Base-by-base conservation (phyloP, 1,140 invertebrate species). In the Pemphigus obesinymphae region DNA sequence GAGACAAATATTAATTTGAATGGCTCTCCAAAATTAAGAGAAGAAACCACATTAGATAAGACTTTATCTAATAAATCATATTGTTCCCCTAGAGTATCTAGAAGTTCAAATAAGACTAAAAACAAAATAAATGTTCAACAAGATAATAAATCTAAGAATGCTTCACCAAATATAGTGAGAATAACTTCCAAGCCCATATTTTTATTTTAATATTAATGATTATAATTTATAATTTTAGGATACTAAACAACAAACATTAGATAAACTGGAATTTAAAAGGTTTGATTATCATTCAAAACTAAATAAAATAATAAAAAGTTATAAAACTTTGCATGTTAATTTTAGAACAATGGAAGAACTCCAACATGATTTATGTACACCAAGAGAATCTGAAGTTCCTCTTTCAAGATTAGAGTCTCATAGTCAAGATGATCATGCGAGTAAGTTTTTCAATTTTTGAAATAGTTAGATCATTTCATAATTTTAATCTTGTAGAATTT, bases 351-450 rank as follows among this genome's bases (percentile, higher is more conserved):
- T 80, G 23, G 76, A 80, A 63, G 11, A 80, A 34, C 55, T 80
- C 11, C 76, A 80, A 63, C 76, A 63, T 63, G 55, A 80, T 58
- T 63, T 80, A 45, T 80, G 50, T 29, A 61, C 26, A 26, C 58
- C 76, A 29, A 80, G 37, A 80, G 55, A 80, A 61, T 23, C 37
- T 20, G 76, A 80, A 61, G 7, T 80, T 43, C 31, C 31, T 63
- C 26, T 45, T 29, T 61, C 37, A 8, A 29, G 23, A 80, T 31
- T 61, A 31, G 76, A 80, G 0, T 63, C 53, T 31, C 20, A 80
- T 20, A 80, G 76, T 80, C 76, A 80, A 63, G 76, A 80, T 61
- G 76, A 80, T 61, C 58, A 80, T 61, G 76, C 76, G 20, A 80
- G 76, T 80, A 29, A 80, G 75, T 78, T 7, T n/a, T 45, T 45